Percentiles rank a stretch among this genome's conserved stretches.
Evolutionary conservation across 2,797 vertebrate species (phyloP).

Genomic region (Acridotheres tristis): DNA sequence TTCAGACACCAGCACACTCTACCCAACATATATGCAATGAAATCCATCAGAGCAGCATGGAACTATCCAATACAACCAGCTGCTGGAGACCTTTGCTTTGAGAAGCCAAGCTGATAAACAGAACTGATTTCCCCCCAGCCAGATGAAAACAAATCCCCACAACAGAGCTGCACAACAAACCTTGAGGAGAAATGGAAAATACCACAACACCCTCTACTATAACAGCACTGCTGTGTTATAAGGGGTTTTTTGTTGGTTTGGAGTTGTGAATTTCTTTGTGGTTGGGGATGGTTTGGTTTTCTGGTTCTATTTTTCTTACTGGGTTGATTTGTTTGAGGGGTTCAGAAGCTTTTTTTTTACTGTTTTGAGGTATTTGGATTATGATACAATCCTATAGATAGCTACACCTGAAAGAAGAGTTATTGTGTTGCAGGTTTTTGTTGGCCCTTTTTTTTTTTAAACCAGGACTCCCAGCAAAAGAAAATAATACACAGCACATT

Average conservation of each 20-base stretch:
- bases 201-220: neutral
- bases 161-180: neutral
- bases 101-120: neutral
- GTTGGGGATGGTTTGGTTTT: neutral
- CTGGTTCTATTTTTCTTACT: neutral
- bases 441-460: neutral
- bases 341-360: neutral
- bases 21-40: rapidly evolving
- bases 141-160: neutral
- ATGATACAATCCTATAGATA: neutral
- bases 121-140: neutral
- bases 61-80: neutral
- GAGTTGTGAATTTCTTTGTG: rapidly evolving
- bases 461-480: neutral
- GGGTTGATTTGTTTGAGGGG: neutral
- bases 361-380: neutral
- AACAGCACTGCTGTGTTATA: neutral
- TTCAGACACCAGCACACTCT: neutral
- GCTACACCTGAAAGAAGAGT: neutral
- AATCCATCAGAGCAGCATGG: neutral
- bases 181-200: neutral
- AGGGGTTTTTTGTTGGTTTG: neutral
- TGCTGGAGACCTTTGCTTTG: neutral
- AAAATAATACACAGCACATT: neutral
- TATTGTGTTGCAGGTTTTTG: neutral